These are phyloP conservation scores for Otocyon megalotis DNA, from an alignment of 2,113 vertebrate genomes.

Conservation along the genomic window DNA sequence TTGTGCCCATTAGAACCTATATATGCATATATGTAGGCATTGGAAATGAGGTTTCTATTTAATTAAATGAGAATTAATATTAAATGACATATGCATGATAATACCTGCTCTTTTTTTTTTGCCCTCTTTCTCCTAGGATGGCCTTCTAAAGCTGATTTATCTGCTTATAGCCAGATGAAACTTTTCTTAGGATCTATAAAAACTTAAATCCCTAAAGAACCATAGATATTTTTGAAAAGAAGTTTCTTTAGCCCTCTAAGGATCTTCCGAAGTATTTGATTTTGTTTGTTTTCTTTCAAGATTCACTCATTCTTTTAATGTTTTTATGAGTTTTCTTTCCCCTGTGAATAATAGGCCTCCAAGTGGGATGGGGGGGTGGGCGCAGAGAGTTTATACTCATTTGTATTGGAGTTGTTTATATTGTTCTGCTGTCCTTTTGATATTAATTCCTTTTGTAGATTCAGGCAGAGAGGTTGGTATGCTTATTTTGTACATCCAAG, in stretches of 20 bases:
- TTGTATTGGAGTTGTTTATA: constrained; percentile 76
- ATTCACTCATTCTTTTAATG: constrained; percentile 70
- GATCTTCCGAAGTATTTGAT: constrained; percentile 75
- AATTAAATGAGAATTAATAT: neutral
- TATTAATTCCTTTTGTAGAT: constrained; percentile 83
- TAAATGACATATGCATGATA: neutral
- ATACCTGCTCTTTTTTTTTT: neutral
- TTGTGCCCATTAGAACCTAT: neutral
- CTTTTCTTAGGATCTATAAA: neutral
- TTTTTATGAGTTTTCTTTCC: constrained; percentile 60
- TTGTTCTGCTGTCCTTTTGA: constrained; percentile 81
- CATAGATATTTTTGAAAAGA: constrained; percentile 75
- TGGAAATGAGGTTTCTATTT: neutral
- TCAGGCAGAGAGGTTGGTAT: constrained; percentile 75
- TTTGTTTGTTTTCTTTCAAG: constrained; percentile 75
- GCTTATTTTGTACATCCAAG: constrained; percentile 48
- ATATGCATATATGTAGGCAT: neutral
- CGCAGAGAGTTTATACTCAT: constrained; percentile 69
- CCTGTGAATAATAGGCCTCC: neutral
- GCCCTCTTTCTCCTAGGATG: neutral
- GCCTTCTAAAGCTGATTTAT: neutral
- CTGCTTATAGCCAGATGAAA: constrained; percentile 22
- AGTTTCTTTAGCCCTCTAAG: constrained; percentile 64
- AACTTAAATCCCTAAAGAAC: neutral
- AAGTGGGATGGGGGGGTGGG: constrained; percentile 62